These are phyloP conservation scores for Mactromeris polynyma DNA, from an alignment of 2,888 invertebrate species.

Conservation along the genomic window DNA sequence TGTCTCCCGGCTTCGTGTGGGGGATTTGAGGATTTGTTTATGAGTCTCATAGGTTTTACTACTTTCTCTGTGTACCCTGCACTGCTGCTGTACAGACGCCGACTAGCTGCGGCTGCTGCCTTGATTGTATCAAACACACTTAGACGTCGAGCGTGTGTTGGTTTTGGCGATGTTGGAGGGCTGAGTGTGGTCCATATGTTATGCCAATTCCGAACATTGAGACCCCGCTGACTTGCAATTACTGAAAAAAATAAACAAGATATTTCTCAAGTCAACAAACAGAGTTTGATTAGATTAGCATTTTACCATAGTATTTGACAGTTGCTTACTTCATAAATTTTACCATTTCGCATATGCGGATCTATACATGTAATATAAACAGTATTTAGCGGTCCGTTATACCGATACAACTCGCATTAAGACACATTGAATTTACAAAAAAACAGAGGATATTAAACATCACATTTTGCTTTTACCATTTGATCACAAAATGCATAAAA, in stretches of 20 bases:
- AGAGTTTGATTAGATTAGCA: too few relatives aligned
- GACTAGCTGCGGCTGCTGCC: conserved; percentile 26
- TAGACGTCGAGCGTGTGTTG: conserved; percentile 15
- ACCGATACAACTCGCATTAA: too few relatives aligned
- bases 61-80: background rate
- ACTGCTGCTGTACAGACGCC: conserved; percentile 2
- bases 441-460: too few relatives aligned
- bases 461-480: too few relatives aligned
- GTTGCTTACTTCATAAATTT: too few relatives aligned
- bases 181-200: conserved; percentile 36
- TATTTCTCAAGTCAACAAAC: background rate
- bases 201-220: conserved; percentile 8
- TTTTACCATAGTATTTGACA: too few relatives aligned
- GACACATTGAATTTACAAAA: too few relatives aligned
- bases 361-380: too few relatives aligned
- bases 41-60: conserved; percentile 1
- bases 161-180: conserved; percentile 31
- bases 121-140: conserved; percentile 33
- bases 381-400: too few relatives aligned
- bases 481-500: too few relatives aligned
- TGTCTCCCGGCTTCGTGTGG: background rate
- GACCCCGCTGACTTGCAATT: conserved; percentile 1
- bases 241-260: background rate
- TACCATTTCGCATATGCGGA: too few relatives aligned
- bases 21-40: background rate